These are phyloP conservation scores for Epinephelus coioides DNA, from an alignment of 2,797 vertebrate genomes.

Conservation along the genomic window DNA sequence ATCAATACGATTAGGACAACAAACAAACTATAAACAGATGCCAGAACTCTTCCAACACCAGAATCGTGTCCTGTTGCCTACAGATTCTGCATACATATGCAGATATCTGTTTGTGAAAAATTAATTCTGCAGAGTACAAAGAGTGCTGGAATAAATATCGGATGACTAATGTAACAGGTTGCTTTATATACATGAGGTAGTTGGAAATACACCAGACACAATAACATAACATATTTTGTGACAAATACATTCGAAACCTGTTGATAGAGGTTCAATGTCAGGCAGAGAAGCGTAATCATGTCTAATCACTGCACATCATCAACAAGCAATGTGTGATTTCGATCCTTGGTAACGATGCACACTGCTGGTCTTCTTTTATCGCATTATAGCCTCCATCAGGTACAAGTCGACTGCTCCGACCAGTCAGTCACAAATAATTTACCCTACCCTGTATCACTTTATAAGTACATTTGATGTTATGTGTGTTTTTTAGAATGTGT, in stretches of 20 bases:
- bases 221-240: too few relatives aligned
- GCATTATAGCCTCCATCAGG: conserved; percentile 46
- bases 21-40: too few relatives aligned
- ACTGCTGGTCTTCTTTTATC: conserved; percentile 31
- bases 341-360: background rate
- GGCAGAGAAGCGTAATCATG: background rate
- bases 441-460: background rate
- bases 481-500: conserved; percentile 9
- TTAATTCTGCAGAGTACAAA: too few relatives aligned
- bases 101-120: too few relatives aligned
- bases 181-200: too few relatives aligned
- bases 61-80: too few relatives aligned
- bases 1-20: too few relatives aligned
- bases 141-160: too few relatives aligned
- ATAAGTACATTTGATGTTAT: background rate
- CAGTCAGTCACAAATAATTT: conserved; percentile 34
- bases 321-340: background rate
- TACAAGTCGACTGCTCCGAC: conserved; percentile 3
- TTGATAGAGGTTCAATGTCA: background rate
- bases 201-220: too few relatives aligned
- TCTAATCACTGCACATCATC: background rate
- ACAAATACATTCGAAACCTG: background rate
- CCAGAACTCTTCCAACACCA: too few relatives aligned
- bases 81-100: too few relatives aligned
- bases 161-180: too few relatives aligned